Base-by-base conservation (phyloP, 2,888 invertebrate species). In the Meghimatium bilineatum region DNA sequence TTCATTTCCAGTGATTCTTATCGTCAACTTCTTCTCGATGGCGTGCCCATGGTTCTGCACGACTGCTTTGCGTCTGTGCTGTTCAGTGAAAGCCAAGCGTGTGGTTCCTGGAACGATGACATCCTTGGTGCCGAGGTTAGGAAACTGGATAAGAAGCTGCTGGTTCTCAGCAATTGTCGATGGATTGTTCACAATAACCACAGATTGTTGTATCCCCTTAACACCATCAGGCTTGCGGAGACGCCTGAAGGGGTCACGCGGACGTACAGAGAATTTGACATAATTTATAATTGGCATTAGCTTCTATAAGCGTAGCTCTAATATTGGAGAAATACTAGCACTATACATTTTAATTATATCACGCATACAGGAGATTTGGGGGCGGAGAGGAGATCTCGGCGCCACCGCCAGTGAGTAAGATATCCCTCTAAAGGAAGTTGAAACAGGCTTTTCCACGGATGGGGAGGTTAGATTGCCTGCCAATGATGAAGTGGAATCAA, bases 71-170 rank as follows among this genome's bases (percentile, higher is more conserved):
- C 63, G 63, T 32, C 10, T 14, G 38, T 78, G 63, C 26, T 63
- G 71, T 23, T 74, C 63, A 63, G 63, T 74, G 34, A 80, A 69
- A 6, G 80, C 49, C 44, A 80, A 26, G 0, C 69, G n/a, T 3
- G 32, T 17, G 20, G 67, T 67, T 26, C 80, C 69, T 26, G 38
- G 69, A 2, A 78, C 66, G 23, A 78, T 66, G 5, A 75, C 52
- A 56, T 75, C 75, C 2, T 75, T 8, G 0, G 34, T 26, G 63
- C 63, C 78, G n/a, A 78, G 78, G n/a, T 36, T 78, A 14, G 78
- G 78, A 36, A 60, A 36, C 36, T 38, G 23, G 3, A 78, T 66
- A 1, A 38, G 36, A 5, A 78, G 78, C 12, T 17, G 17, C 23
- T 76, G 76, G 34, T 78, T 66, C 38, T 60, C 63, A 14, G 63